Percentiles rank a stretch among this genome's conserved stretches.
phyloP scores from a whole-genome alignment of 2,888 invertebrate genomes.

The Acanthosepion pharaonis region DNA sequence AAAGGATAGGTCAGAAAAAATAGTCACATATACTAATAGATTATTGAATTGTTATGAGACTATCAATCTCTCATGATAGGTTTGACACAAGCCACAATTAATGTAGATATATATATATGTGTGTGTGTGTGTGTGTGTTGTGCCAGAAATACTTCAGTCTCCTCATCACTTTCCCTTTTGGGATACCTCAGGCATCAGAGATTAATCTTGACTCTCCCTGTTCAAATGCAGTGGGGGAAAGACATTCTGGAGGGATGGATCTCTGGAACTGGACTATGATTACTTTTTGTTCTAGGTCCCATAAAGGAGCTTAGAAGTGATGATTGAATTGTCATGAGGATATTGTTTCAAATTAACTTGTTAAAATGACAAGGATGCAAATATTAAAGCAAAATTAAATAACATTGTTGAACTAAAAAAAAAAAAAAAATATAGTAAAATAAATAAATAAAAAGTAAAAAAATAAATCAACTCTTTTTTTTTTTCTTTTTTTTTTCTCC shows the following conservation, averaged over 20 bases:
- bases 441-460: not conserved
- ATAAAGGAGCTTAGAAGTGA: too few species aligned
- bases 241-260: too few species aligned
- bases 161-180: too few species aligned
- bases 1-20: not conserved
- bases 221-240: too few species aligned
- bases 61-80: not conserved
- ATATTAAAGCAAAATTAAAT: not conserved
- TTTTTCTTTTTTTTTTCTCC: not conserved
- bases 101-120: too few species aligned
- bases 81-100: too few species aligned
- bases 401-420: not conserved
- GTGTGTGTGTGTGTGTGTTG: too few species aligned
- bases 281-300: too few species aligned
- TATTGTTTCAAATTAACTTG: not conserved
- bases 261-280: too few species aligned
- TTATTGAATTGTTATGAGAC: not conserved
- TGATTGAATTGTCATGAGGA: not conserved
- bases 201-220: too few species aligned
- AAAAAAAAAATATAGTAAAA: not conserved
- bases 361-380: not conserved
- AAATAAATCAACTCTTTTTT: constrained; percentile 1
- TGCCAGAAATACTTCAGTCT: too few species aligned
- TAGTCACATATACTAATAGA: not conserved
- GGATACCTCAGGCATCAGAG: too few species aligned